Evolutionary conservation across 2,888 invertebrate species (phyloP), one percentile per base, ranked within the genome.

Genomic region (Ecliptopera silaceata): DNA sequence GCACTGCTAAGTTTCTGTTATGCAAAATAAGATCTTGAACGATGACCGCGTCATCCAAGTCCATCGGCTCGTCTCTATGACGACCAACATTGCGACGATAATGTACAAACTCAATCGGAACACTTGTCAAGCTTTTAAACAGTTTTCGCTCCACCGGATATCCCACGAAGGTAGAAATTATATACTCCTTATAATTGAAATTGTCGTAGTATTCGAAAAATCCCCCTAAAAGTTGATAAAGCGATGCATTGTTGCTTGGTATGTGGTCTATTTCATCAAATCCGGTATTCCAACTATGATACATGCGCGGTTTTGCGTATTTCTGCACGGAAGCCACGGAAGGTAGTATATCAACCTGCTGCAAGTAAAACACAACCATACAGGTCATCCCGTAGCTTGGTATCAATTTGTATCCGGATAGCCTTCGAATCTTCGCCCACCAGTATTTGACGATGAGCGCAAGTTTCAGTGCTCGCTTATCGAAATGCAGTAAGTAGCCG

Each of bases 191-290:
- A n/a, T 15, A 59, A 32, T 59, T 48, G 10, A 53, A 54, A 38
- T 63, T 55, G 44, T 58, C 46, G 63, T 64, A 66, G 63, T 69
- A 74, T 60, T 47, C 51, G 64, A 73, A 73, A 61, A 66, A 67
- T 6, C 65, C 70, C 34, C 61, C 60, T 34, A 65, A 59, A 61
- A 59, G 41, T n/a, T 52, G 31, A 20, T 52, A 49, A 4, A 60
- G 45, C 10, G 59, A 15, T 0, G 18, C 42, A 8, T 56, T 49
- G 15, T 49, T 45, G 4, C 39, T 13, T 6, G 49, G 12, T 1
- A 29, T 12, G 43, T 57, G 55, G 11, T 41, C 10, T 6, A 55
- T 38, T 34, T 59, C 49, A 31, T 55, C n/a, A 31, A 57, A 63
- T 2, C 42, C 57, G 6, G 29, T 8, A 12, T 59, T 44, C 62